Percentiles rank a stretch among this genome's conserved stretches.
phyloP scores from a whole-genome alignment of 2,113 vertebrate species.

The Hydrochoerus hydrochaeris region DNA sequence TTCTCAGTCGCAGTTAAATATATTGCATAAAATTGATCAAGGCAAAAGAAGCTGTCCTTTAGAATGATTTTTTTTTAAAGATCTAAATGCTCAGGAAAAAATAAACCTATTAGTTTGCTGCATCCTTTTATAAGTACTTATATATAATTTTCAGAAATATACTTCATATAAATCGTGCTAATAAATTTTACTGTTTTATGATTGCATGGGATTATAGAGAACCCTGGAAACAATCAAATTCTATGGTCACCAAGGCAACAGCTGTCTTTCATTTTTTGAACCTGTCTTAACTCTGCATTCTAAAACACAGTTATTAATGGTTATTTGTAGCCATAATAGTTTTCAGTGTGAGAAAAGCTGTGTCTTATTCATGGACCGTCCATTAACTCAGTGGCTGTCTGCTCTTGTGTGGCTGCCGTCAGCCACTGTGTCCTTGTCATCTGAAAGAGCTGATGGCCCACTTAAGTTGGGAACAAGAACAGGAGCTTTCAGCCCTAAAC shows the following conservation, averaged over 20 bases:
- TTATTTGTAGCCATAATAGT: conserved; percentile 75
- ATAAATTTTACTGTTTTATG: conserved; percentile 73
- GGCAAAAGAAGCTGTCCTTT: background rate
- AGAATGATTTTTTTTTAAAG: background rate
- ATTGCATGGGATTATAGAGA: conserved; percentile 61
- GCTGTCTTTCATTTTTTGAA: conserved; percentile 81
- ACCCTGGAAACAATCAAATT: conserved; percentile 79
- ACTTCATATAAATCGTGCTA: conserved; percentile 72
- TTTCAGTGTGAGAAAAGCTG: conserved; percentile 56
- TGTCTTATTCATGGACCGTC: conserved; percentile 17
- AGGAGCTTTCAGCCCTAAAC: background rate
- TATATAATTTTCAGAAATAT: conserved; percentile 59
- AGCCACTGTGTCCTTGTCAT: background rate
- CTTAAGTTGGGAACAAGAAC: background rate
- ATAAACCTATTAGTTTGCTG: conserved; percentile 12
- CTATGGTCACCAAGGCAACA: conserved; percentile 88
- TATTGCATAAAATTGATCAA: background rate
- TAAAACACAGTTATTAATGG: conserved; percentile 85
- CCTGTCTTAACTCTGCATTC: conserved; percentile 81
- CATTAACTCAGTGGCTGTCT: background rate
- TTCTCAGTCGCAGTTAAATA: conserved; percentile 14
- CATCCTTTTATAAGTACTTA: conserved; percentile 36
- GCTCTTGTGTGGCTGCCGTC: background rate
- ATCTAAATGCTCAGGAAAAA: background rate
- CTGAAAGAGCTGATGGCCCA: background rate